phyloP scores from a whole-genome alignment of 92 coral and sea anemone genomes.

The Epizoanthus rinbou region DNA sequence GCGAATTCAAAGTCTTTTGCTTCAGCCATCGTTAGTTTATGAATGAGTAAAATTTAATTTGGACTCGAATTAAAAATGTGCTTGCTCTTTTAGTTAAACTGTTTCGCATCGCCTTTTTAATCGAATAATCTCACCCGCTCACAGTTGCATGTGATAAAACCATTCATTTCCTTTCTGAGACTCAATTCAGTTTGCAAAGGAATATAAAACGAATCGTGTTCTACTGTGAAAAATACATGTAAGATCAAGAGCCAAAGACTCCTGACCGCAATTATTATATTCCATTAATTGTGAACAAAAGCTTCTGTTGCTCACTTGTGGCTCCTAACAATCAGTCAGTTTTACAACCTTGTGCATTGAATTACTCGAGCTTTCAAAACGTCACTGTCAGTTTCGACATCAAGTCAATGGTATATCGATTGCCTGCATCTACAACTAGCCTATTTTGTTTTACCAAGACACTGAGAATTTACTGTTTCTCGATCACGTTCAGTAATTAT shows the following conservation, averaged over 20 bases:
- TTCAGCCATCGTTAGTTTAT: not conserved
- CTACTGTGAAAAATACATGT: not conserved
- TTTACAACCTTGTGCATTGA: slow-evolving; percentile 19
- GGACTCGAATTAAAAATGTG: not conserved
- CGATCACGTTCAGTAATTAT: slow-evolving; percentile 8
- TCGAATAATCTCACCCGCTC: too few species aligned
- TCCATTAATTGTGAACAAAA: slow-evolving; percentile 29
- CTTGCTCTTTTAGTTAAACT: too few species aligned
- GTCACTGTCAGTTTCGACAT: not conserved
- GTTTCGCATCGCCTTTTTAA: too few species aligned
- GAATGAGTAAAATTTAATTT: not conserved
- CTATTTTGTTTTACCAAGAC: not conserved
- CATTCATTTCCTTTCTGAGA: not conserved
- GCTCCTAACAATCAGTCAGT: slow-evolving; percentile 12
- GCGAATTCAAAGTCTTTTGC: not conserved
- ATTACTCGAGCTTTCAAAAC: not conserved
- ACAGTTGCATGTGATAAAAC: not conserved
- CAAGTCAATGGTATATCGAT: not conserved
- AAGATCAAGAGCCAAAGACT: slow-evolving; percentile 4
- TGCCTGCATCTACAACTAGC: not conserved
- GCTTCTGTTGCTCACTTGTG: slow-evolving; percentile 42
- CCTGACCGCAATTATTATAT: slow-evolving; percentile 6
- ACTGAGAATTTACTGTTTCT: not conserved
- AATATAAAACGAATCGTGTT: slow-evolving; percentile 1
- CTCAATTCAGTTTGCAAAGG: not conserved